Evolutionary conservation across 2,888 invertebrate genomes (phyloP), one percentile per base, ranked within the genome.

Genomic region (Eumacrocentrus americanus): DNA sequence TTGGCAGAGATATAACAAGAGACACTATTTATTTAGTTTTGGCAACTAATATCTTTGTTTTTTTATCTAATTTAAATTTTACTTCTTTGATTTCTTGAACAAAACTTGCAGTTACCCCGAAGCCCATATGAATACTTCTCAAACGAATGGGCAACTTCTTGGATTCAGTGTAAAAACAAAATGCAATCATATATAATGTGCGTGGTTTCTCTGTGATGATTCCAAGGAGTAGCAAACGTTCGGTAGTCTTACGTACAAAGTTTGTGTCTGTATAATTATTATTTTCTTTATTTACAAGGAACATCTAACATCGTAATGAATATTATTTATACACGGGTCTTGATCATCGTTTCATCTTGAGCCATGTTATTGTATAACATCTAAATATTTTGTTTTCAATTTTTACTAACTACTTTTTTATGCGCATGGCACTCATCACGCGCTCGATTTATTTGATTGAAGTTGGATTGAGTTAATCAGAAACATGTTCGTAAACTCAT

Each of bases 281-380:
- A 14, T 50, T 34, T 9, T 38, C 62, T 61, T 71, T 72, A 76
- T 76, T 70, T 77, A 76, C 76, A 76, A 74, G 73, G 75, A 76
- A 76, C 75, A 74, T 76, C 76, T 74, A 75, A 75, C 72, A 74
- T 72, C 70, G 58, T 62, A 37, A 37, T 46, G 37, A 47, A 52
- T 37, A 46, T 52, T 50, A 54, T 62, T 66, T 68, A 71, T 72
- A 73, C 72, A 73, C 68, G 69, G 65, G 64, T 68, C 68, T 67
- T 63, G 64, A 65, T 64, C 65, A 69, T 71, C 65, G 61, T 68
- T 68, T 58, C 11, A 54, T 63, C 61, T 67, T 68, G 68, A 68
- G 68, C 68, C 68, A 64, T 68, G 64, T 67, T 25, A 25, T 55
- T 57, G 37, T 40, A 60, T 63, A 66, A 65, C 67, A 65, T 63